These are phyloP conservation scores for Periparus ater DNA, from an alignment of 2,797 vertebrate genomes.

Conservation along the genomic window DNA sequence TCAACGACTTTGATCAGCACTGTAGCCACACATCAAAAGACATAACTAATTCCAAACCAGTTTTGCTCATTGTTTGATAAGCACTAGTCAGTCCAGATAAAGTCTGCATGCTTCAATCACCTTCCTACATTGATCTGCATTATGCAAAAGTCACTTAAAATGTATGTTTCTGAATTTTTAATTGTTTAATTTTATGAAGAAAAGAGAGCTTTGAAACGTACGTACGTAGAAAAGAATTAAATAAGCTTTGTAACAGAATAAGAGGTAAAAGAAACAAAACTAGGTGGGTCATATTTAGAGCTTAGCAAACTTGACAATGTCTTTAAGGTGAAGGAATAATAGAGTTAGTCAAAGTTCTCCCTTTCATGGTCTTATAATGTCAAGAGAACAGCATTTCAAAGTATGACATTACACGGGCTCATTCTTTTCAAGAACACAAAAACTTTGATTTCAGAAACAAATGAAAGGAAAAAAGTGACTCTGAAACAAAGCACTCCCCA, in stretches of 20 bases:
- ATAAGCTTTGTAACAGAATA: background rate
- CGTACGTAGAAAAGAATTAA: background rate
- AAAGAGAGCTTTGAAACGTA: background rate
- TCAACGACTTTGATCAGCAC: conserved; percentile 50
- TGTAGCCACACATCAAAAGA: conserved; percentile 49
- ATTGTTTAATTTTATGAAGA: background rate
- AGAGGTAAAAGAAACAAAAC: conserved; percentile 11
- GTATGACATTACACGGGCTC: background rate
- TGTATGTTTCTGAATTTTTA: background rate
- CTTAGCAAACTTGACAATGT: background rate
- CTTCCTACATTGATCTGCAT: background rate
- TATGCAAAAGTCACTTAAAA: background rate
- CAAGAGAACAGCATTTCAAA: conserved; percentile 63
- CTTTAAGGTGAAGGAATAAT: conserved; percentile 46
- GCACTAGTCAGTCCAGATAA: background rate
- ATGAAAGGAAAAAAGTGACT: conserved; percentile 6
- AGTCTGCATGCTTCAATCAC: background rate
- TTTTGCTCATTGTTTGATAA: conserved; percentile 14
- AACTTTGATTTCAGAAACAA: conserved; percentile 64
- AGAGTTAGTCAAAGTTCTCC: conserved; percentile 14
- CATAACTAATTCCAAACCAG: background rate
- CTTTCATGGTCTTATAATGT: conserved; percentile 41
- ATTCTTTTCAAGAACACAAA: conserved; percentile 52
- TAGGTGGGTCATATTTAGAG: conserved; percentile 29
- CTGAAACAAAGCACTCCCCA: conserved; percentile 10